phyloP scores from a whole-genome alignment of 2,888 invertebrate species.

The Embidobia sp. region DNA sequence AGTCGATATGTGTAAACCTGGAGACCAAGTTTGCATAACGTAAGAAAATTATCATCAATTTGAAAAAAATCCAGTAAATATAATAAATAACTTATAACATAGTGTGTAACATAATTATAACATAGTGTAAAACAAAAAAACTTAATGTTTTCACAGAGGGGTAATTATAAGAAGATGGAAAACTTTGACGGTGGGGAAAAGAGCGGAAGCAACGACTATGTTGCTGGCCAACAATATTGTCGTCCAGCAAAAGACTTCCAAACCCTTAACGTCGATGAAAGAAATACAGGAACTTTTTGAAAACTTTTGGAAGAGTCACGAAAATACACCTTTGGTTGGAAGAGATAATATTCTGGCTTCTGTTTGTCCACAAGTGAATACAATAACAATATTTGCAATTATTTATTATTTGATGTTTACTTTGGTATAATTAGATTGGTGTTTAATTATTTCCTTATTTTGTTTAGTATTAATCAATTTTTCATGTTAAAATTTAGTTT shows the following conservation, averaged over 20 bases:
- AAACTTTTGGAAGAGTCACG: slow-evolving; percentile 87
- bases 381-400: not conserved
- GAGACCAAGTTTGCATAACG: slow-evolving; percentile 93
- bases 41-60: slow-evolving; percentile 76
- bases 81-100: too few species aligned
- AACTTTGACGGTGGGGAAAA: slow-evolving; percentile 83
- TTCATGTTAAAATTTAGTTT: too few species aligned
- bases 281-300: slow-evolving; percentile 87
- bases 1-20: slow-evolving; percentile 93
- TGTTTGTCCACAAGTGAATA: slow-evolving; percentile 90
- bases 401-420: slow-evolving; percentile 6
- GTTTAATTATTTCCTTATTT: too few species aligned
- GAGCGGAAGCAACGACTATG: slow-evolving; percentile 84
- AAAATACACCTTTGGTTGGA: slow-evolving; percentile 86
- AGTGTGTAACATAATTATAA: too few species aligned
- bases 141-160: slow-evolving; percentile 84
- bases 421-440: too few species aligned
- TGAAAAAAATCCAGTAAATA: not conserved
- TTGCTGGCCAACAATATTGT: slow-evolving; percentile 77
- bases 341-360: slow-evolving; percentile 90
- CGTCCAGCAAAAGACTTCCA: slow-evolving; percentile 74
- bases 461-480: too few species aligned
- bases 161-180: slow-evolving; percentile 89
- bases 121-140: not conserved
- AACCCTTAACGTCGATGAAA: slow-evolving; percentile 72